Evolutionary conservation across 2,888 invertebrate species (phyloP).

Genomic region (Melinopterus prodromus): DNA sequence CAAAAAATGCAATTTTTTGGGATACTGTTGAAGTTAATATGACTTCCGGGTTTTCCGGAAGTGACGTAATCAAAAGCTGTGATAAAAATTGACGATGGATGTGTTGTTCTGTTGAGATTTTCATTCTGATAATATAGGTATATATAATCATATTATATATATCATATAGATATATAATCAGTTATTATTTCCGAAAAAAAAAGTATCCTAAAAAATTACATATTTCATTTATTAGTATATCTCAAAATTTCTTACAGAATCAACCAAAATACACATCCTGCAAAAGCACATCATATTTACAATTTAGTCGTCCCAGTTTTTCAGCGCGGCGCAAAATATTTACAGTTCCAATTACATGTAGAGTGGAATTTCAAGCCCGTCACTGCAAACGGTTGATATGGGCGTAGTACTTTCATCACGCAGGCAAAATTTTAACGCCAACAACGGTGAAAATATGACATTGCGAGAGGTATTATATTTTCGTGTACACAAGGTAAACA

Average conservation of each 20-base stretch:
- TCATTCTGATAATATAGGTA: too few relatives aligned
- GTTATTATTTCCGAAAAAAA: too few relatives aligned
- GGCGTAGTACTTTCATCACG: background rate
- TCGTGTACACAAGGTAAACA: background rate
- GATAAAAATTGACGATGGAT: too few relatives aligned
- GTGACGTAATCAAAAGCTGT: too few relatives aligned
- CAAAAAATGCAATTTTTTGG: too few relatives aligned
- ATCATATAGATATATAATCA: too few relatives aligned
- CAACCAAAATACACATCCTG: background rate
- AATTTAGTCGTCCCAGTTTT: background rate
- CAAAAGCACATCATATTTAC: background rate
- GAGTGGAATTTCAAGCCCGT: background rate
- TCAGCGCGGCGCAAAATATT: background rate
- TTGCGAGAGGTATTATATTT: background rate
- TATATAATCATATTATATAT: too few relatives aligned
- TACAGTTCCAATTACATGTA: background rate
- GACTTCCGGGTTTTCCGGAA: too few relatives aligned
- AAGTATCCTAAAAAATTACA: too few relatives aligned
- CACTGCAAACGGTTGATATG: background rate
- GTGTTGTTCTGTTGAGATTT: too few relatives aligned
- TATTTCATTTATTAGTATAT: too few relatives aligned
- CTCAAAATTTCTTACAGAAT: background rate
- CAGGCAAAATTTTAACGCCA: background rate
- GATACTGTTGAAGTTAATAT: too few relatives aligned
- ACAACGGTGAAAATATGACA: background rate